These are phyloP conservation scores for Serinus canaria DNA, from an alignment of 2,113 vertebrate species.

Conservation along the genomic window DNA sequence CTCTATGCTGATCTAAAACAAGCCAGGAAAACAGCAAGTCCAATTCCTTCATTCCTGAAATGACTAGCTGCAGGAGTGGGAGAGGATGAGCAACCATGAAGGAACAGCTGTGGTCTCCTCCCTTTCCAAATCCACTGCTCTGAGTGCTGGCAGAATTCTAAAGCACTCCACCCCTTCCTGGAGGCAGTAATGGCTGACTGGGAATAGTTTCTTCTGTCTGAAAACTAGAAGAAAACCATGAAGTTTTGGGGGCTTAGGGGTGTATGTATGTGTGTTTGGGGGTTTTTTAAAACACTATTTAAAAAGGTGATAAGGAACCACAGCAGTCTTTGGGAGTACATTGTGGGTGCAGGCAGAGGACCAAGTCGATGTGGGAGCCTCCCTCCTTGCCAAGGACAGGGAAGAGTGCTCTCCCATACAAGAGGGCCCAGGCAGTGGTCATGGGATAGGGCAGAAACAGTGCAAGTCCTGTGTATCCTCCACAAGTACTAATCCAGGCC, in stretches of 20 bases:
- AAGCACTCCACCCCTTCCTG: not conserved
- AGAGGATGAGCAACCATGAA: constrained; percentile 34
- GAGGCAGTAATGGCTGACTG: not conserved
- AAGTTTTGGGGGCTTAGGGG: not conserved
- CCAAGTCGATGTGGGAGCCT: not conserved
- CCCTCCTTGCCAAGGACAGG: not conserved
- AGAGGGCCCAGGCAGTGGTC: not conserved
- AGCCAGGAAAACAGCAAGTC: constrained; percentile 1
- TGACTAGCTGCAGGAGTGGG: constrained; percentile 11
- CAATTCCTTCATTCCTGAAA: not conserved
- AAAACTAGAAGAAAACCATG: not conserved
- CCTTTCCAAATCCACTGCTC: constrained; percentile 1
- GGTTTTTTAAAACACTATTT: not conserved
- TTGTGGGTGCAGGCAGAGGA: not conserved
- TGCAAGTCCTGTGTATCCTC: not conserved
- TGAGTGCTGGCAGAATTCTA: not conserved
- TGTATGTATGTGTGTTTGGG: too few relatives aligned
- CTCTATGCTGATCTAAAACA: constrained; percentile 15
- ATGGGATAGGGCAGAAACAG: not conserved
- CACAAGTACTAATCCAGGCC: constrained; percentile 3
- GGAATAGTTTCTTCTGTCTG: not conserved
- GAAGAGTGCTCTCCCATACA: not conserved
- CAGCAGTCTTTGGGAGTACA: not conserved
- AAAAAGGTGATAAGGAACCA: not conserved
- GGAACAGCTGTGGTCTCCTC: constrained; percentile 20